Evolutionary conservation across 2,113 vertebrate species (phyloP).

Genomic region (Uria aalge): DNA sequence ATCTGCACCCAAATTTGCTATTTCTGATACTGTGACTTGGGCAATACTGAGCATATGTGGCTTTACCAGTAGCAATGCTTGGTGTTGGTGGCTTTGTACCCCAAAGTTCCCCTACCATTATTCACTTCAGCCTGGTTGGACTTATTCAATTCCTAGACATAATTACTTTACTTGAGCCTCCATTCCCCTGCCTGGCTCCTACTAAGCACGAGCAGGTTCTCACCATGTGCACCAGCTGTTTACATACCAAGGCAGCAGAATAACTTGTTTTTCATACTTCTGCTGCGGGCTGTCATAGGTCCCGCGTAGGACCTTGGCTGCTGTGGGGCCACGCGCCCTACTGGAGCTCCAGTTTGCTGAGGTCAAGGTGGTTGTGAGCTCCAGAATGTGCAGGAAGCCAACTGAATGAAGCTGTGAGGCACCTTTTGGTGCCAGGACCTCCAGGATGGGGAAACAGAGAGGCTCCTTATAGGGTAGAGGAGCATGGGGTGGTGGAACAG

Average conservation of each 20-base stretch:
- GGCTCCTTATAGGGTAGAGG: neutral
- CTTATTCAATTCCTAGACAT: neutral
- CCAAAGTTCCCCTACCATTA: neutral
- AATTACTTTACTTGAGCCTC: neutral
- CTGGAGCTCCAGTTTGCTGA: accelerated
- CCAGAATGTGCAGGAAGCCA: neutral
- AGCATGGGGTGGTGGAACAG: neutral
- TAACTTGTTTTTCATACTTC: neutral
- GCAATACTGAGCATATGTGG: neutral
- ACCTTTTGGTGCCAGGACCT: neutral
- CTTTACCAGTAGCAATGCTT: neutral
- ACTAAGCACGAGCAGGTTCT: neutral
- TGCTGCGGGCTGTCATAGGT: neutral
- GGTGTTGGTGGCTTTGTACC: neutral
- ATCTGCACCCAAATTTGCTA: neutral
- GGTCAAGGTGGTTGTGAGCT: neutral
- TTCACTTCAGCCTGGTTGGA: neutral
- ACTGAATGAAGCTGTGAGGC: neutral
- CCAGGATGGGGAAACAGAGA: neutral
- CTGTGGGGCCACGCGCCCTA: accelerated
- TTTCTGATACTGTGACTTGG: neutral
- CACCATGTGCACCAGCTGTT: accelerated
- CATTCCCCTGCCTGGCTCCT: neutral
- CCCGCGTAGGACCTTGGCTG: accelerated
- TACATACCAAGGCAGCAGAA: neutral